Percentiles rank a stretch among this genome's conserved stretches.
phyloP scores from a whole-genome alignment of 1,140 invertebrate genomes.

The Wasmannia auropunctata region DNA sequence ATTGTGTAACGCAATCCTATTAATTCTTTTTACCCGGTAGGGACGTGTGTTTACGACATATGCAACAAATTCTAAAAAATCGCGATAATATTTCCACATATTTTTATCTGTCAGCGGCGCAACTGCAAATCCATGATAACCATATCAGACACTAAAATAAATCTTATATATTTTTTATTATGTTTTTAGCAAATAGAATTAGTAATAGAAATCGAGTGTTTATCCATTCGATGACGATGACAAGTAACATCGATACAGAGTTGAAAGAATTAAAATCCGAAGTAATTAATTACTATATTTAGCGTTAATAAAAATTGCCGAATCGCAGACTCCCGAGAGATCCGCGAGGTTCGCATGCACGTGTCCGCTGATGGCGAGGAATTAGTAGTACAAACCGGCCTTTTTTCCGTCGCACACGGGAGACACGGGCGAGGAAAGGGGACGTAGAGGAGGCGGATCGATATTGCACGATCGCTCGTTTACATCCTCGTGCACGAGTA shows the following conservation, averaged over 20 bases:
- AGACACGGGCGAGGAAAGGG: background rate
- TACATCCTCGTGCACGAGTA: constrained; percentile 43
- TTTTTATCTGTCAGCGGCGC: constrained; percentile 15
- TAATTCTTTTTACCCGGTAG: constrained; percentile 28
- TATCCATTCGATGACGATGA: background rate
- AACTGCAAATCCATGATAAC: background rate
- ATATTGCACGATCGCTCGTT: constrained; percentile 46
- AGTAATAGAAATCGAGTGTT: background rate
- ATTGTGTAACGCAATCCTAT: constrained; percentile 26
- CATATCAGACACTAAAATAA: constrained; percentile 4
- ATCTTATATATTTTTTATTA: background rate
- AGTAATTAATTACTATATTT: background rate
- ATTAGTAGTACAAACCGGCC: constrained; percentile 30
- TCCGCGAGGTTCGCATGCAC: background rate
- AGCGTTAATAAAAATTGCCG: background rate
- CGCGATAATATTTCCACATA: constrained; percentile 7
- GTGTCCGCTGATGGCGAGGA: background rate
- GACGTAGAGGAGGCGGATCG: constrained; percentile 17
- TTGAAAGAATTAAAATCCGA: background rate
- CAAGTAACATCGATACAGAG: background rate
- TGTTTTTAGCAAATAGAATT: background rate
- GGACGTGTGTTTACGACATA: constrained; percentile 34
- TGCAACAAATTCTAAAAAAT: constrained; percentile 30
- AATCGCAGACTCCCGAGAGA: background rate
- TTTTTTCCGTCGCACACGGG: constrained; percentile 17